Conservation (phyloP, 2,113 vertebrate species). For the Nanorana parkeri region DNA sequence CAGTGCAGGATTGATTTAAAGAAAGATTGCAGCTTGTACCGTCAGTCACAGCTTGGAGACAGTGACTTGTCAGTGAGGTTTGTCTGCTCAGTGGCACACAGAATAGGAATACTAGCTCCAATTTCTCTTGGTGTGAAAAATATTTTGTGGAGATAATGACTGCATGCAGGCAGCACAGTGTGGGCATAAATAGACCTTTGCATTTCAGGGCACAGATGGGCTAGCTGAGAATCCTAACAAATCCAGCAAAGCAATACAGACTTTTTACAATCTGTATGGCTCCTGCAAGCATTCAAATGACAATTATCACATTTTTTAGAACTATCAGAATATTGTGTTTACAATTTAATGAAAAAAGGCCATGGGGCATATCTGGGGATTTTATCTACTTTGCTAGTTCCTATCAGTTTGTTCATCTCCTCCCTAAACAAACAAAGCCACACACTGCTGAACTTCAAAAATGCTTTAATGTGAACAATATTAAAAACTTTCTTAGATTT, state of each 20-base stretch:
- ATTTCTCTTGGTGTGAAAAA: slow-evolving; percentile 7
- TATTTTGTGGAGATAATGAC: slow-evolving; percentile 8
- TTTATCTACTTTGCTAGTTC: too few relatives aligned
- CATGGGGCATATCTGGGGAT: too few relatives aligned
- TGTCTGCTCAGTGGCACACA: background rate
- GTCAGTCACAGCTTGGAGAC: background rate
- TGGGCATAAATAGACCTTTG: background rate
- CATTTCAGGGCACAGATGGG: background rate
- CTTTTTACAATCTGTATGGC: background rate
- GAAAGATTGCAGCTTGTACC: background rate
- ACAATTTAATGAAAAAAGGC: background rate
- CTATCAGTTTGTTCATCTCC: too few relatives aligned
- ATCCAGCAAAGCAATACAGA: background rate
- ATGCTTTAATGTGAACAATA: too few relatives aligned
- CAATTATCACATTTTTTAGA: background rate
- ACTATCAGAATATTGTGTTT: background rate
- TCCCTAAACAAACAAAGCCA: too few relatives aligned
- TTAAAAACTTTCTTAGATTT: too few relatives aligned
- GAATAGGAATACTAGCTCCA: background rate
- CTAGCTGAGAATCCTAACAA: background rate
- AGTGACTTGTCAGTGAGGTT: background rate
- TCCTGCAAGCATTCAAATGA: background rate
- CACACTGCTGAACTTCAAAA: too few relatives aligned
- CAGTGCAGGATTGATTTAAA: background rate
- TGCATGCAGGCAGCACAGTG: background rate